Conservation (phyloP, 2,888 invertebrate genomes). For the Dendrolimus houi region DNA sequence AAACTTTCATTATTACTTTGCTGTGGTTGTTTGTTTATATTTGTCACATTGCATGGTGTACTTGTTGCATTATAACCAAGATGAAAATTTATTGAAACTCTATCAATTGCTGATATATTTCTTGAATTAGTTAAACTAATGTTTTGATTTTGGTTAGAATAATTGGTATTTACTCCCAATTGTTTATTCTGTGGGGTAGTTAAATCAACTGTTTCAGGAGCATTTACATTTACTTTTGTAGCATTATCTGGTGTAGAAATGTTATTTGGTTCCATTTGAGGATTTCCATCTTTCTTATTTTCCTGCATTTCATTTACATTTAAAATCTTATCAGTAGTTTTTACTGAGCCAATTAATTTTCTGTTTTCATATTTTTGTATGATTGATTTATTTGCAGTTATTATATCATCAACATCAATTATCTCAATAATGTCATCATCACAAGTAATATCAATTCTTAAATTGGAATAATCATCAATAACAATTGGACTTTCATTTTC, state of each 20-base stretch:
- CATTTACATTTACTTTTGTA: too few species aligned
- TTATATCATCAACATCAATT: slow-evolving; percentile 4
- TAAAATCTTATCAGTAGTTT: not conserved
- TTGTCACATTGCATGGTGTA: too few species aligned
- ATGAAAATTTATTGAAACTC: too few species aligned
- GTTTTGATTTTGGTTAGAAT: not conserved
- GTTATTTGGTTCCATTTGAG: not conserved
- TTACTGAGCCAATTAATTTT: not conserved
- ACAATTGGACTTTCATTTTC: not conserved
- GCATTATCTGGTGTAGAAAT: slow-evolving; percentile 1
- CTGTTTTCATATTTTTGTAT: not conserved
- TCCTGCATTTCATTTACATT: not conserved
- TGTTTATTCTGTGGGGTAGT: slow-evolving; percentile 11
- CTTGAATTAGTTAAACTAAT: too few species aligned
- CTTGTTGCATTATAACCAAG: too few species aligned
- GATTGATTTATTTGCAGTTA: slow-evolving; percentile 9
- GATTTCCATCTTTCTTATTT: not conserved
- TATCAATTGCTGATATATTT: too few species aligned
- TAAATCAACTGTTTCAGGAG: slow-evolving; percentile 3
- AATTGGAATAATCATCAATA: not conserved
- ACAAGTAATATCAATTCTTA: slow-evolving; percentile 4
- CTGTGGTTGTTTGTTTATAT: too few species aligned
- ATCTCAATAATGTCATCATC: slow-evolving; percentile 10
- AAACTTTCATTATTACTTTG: too few species aligned
- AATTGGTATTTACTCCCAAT: slow-evolving; percentile 4